phyloP scores from a whole-genome alignment of 2,797 vertebrate genomes.

The Rhadinocentrus ornatus region DNA sequence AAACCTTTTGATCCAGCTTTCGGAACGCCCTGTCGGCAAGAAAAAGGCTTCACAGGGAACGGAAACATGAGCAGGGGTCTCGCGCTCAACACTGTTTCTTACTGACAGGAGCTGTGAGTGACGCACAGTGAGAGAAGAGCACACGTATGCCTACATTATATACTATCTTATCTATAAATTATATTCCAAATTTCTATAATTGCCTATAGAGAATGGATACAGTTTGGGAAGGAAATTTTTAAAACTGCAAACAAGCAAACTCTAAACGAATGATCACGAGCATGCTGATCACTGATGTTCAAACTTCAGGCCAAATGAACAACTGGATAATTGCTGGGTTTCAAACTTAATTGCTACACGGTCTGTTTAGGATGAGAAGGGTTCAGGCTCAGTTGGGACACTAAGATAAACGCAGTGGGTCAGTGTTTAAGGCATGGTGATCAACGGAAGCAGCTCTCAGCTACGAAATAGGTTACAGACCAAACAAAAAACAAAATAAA shows the following conservation, averaged over 20 bases:
- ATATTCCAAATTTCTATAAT: background rate
- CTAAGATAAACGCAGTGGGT: constrained; percentile 29
- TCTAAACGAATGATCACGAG: background rate
- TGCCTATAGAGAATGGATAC: background rate
- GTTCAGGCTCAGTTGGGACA: background rate
- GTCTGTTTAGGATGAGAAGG: constrained; percentile 25
- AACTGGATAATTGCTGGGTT: constrained; percentile 51
- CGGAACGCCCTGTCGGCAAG: constrained; percentile 91
- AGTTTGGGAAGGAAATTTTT: no score
- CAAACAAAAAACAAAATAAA: background rate
- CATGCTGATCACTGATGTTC: constrained; percentile 29
- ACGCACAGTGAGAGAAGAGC: constrained; percentile 15
- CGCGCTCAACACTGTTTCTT: constrained; percentile 57
- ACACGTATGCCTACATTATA: background rate
- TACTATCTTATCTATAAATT: background rate
- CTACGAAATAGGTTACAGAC: no score
- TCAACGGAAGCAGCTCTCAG: background rate
- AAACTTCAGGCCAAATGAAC: constrained; percentile 40
- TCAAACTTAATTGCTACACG: constrained; percentile 32
- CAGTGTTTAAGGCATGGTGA: constrained; percentile 20
- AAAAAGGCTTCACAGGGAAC: constrained; percentile 90
- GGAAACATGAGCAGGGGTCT: constrained; percentile 86
- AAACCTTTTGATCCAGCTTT: constrained; percentile 92
- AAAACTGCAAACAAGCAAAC: background rate
- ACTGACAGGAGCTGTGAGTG: constrained; percentile 61